Evolutionary conservation across 35 echinoderm and acorn worm species (phyloP).

Genomic region (Apostichopus californicus): DNA sequence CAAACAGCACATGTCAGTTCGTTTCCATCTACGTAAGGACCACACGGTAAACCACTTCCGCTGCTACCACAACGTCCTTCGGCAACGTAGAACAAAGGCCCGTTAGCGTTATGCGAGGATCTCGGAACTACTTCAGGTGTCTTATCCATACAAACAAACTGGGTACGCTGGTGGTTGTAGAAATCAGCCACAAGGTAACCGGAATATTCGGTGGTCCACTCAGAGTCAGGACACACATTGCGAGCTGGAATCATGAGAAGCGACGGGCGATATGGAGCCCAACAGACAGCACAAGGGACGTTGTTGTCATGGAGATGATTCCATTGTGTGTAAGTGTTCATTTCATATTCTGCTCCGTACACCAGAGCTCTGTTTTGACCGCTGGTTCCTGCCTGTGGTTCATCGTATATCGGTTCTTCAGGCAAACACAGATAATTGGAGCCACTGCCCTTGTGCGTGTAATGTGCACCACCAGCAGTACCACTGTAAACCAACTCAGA

Average conservation of each 20-base stretch:
- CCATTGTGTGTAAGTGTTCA: neutral
- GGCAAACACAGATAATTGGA: slow-evolving; percentile 67
- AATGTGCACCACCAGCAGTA: slow-evolving; percentile 54
- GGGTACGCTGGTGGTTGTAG: too few species aligned
- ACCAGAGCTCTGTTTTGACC: slow-evolving; percentile 53
- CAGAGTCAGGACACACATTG: too few species aligned
- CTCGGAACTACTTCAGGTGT: neutral
- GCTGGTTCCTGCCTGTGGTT: slow-evolving; percentile 19
- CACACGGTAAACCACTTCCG: neutral
- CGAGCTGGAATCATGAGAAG: neutral
- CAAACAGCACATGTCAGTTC: slow-evolving; percentile 67
- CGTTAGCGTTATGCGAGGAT: slow-evolving; percentile 28
- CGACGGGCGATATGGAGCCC: slow-evolving; percentile 34
- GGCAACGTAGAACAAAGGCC: slow-evolving; percentile 39
- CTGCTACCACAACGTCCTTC: slow-evolving; percentile 22
- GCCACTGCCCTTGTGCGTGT: slow-evolving; percentile 61
- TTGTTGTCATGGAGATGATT: slow-evolving; percentile 52
- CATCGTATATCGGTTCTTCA: slow-evolving; percentile 67
- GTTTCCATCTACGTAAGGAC: slow-evolving; percentile 39
- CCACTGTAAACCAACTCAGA: slow-evolving; percentile 48
- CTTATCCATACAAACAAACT: too few species aligned
- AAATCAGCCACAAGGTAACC: too few species aligned
- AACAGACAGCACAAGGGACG: slow-evolving; percentile 61
- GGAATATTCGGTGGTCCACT: too few species aligned
- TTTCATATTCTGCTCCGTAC: slow-evolving; percentile 70